Conservation (phyloP, 2,888 invertebrate genomes). For the Clanis bilineata region DNA sequence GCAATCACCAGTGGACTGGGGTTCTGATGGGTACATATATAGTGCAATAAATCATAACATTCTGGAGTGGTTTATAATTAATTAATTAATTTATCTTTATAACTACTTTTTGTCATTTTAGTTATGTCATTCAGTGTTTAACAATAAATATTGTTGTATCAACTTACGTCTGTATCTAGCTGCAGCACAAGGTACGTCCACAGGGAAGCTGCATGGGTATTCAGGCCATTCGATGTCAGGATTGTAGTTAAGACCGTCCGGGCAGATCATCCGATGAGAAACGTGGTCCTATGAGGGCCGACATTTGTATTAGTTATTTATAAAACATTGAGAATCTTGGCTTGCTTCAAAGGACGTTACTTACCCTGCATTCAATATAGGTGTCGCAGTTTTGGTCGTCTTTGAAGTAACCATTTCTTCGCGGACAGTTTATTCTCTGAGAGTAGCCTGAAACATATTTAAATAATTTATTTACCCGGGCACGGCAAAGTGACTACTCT, state of each 20-base stretch:
- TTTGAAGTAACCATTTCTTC: constrained; percentile 84
- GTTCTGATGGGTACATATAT: constrained; percentile 67
- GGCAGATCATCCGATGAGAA: constrained; percentile 85
- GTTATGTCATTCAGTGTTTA: no score
- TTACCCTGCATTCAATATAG: constrained; percentile 84
- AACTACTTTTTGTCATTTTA: no score
- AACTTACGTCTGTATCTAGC: constrained; percentile 84
- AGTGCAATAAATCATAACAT: neutral
- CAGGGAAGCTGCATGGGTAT: constrained; percentile 91
- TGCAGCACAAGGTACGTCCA: constrained; percentile 87
- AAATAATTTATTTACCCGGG: no score
- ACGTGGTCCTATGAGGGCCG: constrained; percentile 82
- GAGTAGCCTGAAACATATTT: constrained; percentile 21
- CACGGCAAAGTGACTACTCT: no score
- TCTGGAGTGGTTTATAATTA: no score
- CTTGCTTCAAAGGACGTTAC: constrained; percentile 25
- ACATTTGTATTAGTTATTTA: constrained; percentile 61
- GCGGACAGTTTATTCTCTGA: constrained; percentile 44
- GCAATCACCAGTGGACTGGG: constrained; percentile 85
- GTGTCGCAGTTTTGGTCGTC: constrained; percentile 85
- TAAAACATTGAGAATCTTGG: neutral
- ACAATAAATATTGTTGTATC: no score
- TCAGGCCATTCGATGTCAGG: constrained; percentile 82
- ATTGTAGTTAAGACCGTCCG: constrained; percentile 90
- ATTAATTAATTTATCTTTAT: no score